A percentile compares a stretch with the other conserved stretches of the same genome.
Evolutionary conservation across 1,140 invertebrate species (phyloP).

Genomic region (Elymnias hypermnestra): DNA sequence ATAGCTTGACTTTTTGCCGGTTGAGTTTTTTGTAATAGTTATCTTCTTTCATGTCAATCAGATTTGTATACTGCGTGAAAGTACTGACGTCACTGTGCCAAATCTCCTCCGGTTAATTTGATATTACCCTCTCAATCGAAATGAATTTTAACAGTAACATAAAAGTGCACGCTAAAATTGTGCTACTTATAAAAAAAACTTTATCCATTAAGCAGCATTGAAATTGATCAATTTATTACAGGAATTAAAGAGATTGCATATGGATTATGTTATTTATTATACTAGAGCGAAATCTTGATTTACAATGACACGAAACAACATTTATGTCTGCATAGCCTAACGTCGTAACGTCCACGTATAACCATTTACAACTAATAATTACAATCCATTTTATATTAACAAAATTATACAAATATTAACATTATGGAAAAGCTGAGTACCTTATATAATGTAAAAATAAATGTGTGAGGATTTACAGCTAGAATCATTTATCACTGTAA

Average conservation of each 20-base stretch:
- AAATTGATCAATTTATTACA: neutral
- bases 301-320: conserved; percentile 12
- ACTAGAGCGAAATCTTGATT: conserved; percentile 12
- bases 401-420: no score
- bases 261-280: neutral
- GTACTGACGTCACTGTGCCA: conserved; percentile 63
- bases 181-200: no score
- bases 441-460: neutral
- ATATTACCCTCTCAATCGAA: conserved; percentile 36
- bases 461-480: conserved; percentile 12
- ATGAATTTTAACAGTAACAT: conserved; percentile 11
- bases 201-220: neutral
- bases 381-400: no score
- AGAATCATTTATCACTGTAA: conserved; percentile 11
- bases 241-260: neutral
- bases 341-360: conserved; percentile 17
- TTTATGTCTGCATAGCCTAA: conserved; percentile 7
- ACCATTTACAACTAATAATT: neutral
- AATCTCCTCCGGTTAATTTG: conserved; percentile 47
- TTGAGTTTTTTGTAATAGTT: conserved; percentile 66
- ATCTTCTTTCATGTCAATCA: conserved; percentile 69
- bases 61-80: conserved; percentile 66
- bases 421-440: no score
- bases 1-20: conserved; percentile 60
- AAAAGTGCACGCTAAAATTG: neutral